phyloP scores from a whole-genome alignment of 2,797 vertebrate genomes.

The Austrolebias charrua region DNA sequence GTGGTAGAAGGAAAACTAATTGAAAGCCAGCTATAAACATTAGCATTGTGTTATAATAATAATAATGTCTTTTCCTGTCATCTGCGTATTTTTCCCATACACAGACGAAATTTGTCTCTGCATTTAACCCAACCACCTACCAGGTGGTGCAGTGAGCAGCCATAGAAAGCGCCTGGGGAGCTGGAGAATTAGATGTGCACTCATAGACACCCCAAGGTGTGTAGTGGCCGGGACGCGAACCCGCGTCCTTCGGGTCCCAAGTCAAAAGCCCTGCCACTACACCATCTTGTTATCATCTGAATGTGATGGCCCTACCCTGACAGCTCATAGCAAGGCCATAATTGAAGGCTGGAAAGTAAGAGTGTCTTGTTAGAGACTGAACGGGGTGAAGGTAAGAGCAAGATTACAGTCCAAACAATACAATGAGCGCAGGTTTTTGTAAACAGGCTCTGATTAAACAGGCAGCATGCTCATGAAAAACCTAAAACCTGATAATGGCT shows the following conservation, averaged over 20 bases:
- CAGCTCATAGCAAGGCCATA: conserved; percentile 25
- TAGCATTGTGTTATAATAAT: conserved; percentile 45
- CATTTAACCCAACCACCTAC: too few relatives aligned
- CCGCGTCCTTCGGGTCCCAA: too few relatives aligned
- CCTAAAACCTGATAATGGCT: conserved; percentile 58
- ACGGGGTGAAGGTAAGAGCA: conserved; percentile 41
- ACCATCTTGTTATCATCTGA: conserved; percentile 53
- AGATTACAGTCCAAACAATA: conserved; percentile 57
- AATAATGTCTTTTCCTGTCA: too few relatives aligned
- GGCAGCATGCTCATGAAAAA: conserved; percentile 41
- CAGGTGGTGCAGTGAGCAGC: too few relatives aligned
- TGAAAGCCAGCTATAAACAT: conserved; percentile 69
- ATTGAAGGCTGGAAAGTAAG: conserved; percentile 27
- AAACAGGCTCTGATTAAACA: conserved; percentile 51
- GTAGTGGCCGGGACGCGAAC: too few relatives aligned
- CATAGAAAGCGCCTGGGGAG: too few relatives aligned
- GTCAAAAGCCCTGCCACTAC: too few relatives aligned
- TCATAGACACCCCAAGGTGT: too few relatives aligned
- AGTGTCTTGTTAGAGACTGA: conserved; percentile 35
- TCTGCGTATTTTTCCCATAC: too few relatives aligned
- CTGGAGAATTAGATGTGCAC: too few relatives aligned
- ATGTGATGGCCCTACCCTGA: conserved; percentile 44
- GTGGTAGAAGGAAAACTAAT: conserved; percentile 62
- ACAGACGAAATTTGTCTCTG: too few relatives aligned
- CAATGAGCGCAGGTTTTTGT: neutral